Evolutionary conservation across 2,888 invertebrate genomes (phyloP).

Genomic region (Frankliniella fusca): DNA sequence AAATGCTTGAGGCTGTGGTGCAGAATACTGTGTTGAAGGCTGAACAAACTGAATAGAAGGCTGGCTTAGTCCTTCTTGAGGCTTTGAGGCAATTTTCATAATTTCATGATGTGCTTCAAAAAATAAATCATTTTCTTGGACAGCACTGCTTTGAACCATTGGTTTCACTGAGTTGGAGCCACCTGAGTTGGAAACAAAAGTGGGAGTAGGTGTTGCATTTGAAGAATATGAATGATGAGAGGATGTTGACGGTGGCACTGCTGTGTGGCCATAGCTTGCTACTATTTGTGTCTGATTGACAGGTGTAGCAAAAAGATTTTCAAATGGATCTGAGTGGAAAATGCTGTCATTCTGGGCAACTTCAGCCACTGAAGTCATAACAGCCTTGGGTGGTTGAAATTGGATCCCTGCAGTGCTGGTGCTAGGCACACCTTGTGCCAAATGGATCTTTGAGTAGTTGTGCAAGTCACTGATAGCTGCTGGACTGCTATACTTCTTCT

Average conservation of each 20-base stretch:
- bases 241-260: neutral
- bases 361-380: neutral
- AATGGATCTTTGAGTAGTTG: neutral
- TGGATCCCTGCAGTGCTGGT: neutral
- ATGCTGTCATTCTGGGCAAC: neutral
- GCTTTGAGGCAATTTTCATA: neutral
- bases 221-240: neutral
- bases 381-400: neutral
- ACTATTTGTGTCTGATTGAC: neutral
- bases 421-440: neutral
- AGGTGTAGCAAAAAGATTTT: neutral
- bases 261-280: neutral
- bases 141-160: neutral
- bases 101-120: constrained; percentile 3
- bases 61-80: neutral
- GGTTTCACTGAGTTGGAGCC: neutral
- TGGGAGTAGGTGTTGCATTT: neutral
- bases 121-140: neutral
- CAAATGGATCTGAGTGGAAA: neutral
- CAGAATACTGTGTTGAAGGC: neutral
- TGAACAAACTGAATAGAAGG: neutral
- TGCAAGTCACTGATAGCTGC: neutral
- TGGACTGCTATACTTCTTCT: neutral
- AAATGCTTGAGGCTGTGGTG: neutral
- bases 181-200: neutral